phyloP scores from a whole-genome alignment of 2,113 vertebrate genomes.

The Albula goreensis region DNA sequence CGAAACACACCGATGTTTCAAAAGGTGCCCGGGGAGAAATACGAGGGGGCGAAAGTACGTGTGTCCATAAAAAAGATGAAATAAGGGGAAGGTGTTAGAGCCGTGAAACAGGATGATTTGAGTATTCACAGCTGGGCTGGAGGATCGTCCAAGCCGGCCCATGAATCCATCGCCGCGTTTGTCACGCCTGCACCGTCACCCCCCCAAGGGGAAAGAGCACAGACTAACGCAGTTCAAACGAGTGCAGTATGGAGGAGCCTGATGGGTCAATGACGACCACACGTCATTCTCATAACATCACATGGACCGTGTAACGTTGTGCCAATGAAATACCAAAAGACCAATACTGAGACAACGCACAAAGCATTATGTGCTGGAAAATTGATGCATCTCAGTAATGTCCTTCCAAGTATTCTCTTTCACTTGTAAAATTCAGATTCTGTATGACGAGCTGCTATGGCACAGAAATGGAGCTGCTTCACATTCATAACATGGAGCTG shows the following conservation, averaged over 20 bases:
- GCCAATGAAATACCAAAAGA: neutral
- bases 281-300: neutral
- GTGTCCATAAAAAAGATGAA: slow-evolving; percentile 65
- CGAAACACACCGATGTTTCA: slow-evolving; percentile 51
- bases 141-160: slow-evolving; percentile 4
- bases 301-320: neutral
- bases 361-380: neutral
- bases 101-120: slow-evolving; percentile 53
- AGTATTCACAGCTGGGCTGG: slow-evolving; percentile 63
- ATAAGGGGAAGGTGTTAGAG: slow-evolving; percentile 60
- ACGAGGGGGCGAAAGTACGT: slow-evolving; percentile 47
- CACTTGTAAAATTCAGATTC: neutral
- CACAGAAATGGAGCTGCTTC: neutral
- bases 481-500: neutral
- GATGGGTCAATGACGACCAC: neutral
- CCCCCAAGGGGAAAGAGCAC: neutral
- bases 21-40: slow-evolving; percentile 54
- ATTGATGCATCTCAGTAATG: neutral
- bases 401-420: neutral
- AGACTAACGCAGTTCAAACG: neutral
- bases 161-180: neutral
- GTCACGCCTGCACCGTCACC: neutral
- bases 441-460: neutral
- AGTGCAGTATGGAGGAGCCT: neutral
- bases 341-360: neutral